phyloP scores from a whole-genome alignment of 2,888 invertebrate species.

The Apodemia duryi region DNA sequence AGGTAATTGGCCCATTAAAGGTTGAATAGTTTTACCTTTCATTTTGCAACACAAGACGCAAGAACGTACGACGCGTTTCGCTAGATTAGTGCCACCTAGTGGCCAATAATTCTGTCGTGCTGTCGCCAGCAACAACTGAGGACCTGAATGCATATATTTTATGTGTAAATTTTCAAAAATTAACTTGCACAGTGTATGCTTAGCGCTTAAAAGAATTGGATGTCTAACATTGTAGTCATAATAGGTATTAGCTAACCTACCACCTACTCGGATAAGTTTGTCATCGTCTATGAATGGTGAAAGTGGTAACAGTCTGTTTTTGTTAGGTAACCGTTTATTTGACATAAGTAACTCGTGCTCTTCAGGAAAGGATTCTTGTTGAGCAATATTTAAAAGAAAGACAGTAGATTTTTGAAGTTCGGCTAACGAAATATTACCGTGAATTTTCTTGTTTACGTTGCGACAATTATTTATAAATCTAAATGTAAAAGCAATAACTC shows the following conservation, averaged over 20 bases:
- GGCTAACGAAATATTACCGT: constrained; percentile 26
- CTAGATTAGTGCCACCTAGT: constrained; percentile 26
- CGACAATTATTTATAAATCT: constrained; percentile 22
- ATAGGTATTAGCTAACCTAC: constrained; percentile 28
- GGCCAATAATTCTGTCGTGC: constrained; percentile 29
- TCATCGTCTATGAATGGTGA: constrained; percentile 20
- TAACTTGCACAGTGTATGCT: constrained; percentile 1
- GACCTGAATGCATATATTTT: constrained; percentile 27
- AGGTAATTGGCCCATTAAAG: constrained; percentile 33
- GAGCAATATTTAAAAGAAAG: constrained; percentile 18
- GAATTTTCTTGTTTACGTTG: constrained; percentile 6
- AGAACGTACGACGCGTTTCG: constrained; percentile 22
- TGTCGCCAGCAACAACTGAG: constrained; percentile 27
- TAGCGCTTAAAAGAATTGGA: constrained; percentile 21
- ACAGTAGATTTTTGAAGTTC: constrained; percentile 19
- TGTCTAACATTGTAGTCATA: constrained; percentile 29
- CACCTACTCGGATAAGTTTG: constrained; percentile 28
- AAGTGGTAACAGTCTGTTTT: constrained; percentile 4
- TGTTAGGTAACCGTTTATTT: constrained; percentile 12
- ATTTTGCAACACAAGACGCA: constrained; percentile 27
- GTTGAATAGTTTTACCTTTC: constrained; percentile 25
- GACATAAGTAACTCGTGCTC: constrained; percentile 17
- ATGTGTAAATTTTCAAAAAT: background rate
- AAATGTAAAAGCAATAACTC: constrained; percentile 14
- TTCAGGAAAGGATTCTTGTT: constrained; percentile 17